Conservation (phyloP, 2,797 vertebrate species). For the Trachops cirrhosus region DNA sequence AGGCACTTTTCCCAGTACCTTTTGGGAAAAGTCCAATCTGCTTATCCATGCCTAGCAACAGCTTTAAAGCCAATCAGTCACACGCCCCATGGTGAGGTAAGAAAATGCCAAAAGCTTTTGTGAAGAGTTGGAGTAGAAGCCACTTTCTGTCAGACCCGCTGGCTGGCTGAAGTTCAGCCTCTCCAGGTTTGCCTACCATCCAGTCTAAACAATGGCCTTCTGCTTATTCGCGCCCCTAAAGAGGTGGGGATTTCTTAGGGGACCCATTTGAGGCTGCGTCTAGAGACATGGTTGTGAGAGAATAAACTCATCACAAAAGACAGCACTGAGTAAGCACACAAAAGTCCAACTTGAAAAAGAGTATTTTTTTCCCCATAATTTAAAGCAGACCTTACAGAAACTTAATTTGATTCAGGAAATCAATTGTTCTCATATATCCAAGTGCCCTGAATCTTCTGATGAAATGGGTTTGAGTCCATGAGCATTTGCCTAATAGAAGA, state of each 20-base stretch:
- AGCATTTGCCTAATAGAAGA: neutral
- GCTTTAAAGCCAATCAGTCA: neutral
- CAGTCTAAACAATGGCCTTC: neutral
- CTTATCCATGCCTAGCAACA: conserved; percentile 17
- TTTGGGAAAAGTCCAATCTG: neutral
- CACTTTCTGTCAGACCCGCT: neutral
- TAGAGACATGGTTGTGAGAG: neutral
- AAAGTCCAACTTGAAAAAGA: neutral
- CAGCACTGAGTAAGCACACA: neutral
- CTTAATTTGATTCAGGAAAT: neutral
- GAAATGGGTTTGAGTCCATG: neutral
- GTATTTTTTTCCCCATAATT: neutral
- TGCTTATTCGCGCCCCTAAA: neutral
- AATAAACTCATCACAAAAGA: neutral
- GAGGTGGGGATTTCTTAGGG: neutral
- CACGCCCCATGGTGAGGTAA: neutral
- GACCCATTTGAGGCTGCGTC: neutral
- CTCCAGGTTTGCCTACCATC: neutral
- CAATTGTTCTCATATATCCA: neutral
- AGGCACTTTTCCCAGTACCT: neutral
- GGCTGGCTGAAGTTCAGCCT: neutral
- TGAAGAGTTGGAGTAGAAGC: neutral
- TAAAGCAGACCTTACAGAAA: neutral
- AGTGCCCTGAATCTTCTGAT: neutral
- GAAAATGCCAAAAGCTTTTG: neutral